Evolutionary conservation across 1,140 invertebrate genomes (phyloP).

Genomic region (Capitella teleta): DNA sequence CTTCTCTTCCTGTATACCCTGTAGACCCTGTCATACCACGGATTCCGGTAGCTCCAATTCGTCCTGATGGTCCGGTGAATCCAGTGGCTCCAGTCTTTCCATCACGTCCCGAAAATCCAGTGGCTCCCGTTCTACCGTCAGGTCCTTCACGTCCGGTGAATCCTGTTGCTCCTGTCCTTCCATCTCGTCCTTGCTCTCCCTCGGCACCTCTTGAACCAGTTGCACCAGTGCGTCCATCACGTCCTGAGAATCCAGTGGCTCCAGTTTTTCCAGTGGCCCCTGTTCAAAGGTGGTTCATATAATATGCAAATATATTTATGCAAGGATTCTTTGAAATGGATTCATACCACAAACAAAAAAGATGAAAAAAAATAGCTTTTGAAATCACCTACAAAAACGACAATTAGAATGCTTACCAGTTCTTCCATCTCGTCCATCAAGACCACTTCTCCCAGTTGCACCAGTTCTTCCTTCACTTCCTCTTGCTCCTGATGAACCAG

Average conservation of each 20-base stretch:
- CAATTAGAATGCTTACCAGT: neutral
- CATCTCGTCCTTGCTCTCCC: neutral
- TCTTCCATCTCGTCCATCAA: neutral
- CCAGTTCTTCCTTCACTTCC: neutral
- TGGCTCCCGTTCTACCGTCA: neutral
- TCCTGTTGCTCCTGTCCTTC: neutral
- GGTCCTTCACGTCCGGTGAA: neutral
- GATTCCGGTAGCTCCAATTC: neutral
- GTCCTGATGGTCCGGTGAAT: neutral
- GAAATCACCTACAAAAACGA: neutral
- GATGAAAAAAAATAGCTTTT: neutral
- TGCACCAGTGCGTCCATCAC: neutral
- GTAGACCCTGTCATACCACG: neutral
- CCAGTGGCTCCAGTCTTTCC: constrained; percentile 2
- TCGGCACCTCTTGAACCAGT: neutral
- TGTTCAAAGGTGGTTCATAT: neutral
- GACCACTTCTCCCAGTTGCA: neutral
- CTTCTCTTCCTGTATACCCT: neutral
- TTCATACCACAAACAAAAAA: neutral
- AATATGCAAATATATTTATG: neutral
- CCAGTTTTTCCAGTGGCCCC: constrained; percentile 1
- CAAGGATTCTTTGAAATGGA: neutral
- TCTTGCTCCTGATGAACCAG: neutral
- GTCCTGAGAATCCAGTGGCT: constrained; percentile 5
- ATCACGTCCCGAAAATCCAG: neutral